Percentiles rank a stretch among this genome's conserved stretches.
Evolutionary conservation across 2,113 vertebrate genomes (phyloP).

Genomic region (Ptilonorhynchus violaceus): DNA sequence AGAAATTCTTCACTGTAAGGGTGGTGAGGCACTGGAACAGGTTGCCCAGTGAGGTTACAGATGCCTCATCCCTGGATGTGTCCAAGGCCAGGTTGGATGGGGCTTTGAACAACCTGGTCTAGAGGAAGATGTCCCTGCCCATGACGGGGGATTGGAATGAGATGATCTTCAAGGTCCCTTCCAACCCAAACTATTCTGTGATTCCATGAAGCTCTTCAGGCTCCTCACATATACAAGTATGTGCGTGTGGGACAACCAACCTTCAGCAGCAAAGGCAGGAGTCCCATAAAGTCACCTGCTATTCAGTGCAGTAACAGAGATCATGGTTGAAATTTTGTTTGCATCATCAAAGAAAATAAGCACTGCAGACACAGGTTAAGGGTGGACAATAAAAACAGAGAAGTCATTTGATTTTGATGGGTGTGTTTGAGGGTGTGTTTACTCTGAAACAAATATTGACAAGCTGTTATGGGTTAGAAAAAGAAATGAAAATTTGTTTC

Average conservation of each 20-base stretch:
- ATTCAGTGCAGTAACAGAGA: neutral
- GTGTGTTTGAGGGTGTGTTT: neutral
- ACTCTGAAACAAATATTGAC: neutral
- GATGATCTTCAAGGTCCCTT: neutral
- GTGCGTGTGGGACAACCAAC: rapidly evolving
- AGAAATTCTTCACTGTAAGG: neutral
- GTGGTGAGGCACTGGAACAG: neutral
- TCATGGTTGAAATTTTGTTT: neutral
- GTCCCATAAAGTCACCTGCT: neutral
- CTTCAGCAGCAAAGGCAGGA: neutral
- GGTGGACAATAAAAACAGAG: neutral
- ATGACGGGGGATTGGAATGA: neutral
- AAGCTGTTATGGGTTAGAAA: no score
- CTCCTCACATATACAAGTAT: neutral
- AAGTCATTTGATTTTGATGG: neutral
- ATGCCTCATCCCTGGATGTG: neutral
- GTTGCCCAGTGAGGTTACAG: neutral
- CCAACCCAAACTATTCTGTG: neutral
- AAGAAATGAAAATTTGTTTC: no score
- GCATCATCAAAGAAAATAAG: neutral
- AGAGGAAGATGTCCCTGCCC: neutral
- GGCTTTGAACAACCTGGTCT: neutral
- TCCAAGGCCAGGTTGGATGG: neutral
- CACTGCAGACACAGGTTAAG: neutral
- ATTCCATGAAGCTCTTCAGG: neutral